A percentile compares a stretch with the other conserved stretches of the same genome.
phyloP scores from a whole-genome alignment of 2,113 vertebrate genomes.

The Chiloscyllium plagiosum region DNA sequence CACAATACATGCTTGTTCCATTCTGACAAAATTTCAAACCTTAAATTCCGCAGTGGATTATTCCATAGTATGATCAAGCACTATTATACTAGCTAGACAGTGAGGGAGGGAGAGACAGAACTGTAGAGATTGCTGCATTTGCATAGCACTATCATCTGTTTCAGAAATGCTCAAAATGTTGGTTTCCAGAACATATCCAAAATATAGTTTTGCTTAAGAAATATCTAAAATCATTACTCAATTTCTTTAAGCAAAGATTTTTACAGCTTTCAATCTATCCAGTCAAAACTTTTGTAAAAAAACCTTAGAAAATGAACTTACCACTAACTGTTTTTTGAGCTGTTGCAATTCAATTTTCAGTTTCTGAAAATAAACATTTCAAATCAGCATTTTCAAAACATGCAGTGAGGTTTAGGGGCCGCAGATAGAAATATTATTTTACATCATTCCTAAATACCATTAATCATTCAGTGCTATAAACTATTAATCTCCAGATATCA shows the following conservation, averaged over 20 bases:
- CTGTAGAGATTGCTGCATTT: not conserved
- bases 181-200: not conserved
- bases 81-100: not conserved
- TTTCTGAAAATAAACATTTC: slow-evolving; percentile 65
- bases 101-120: not conserved
- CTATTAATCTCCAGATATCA: not conserved
- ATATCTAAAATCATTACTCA: not conserved
- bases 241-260: not conserved
- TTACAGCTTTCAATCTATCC: not conserved
- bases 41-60: not conserved
- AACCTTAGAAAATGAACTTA: slow-evolving; percentile 56
- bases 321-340: slow-evolving; percentile 74
- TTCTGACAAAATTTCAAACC: not conserved
- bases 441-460: not conserved
- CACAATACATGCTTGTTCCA: not conserved
- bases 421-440: not conserved
- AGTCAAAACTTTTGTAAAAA: not conserved
- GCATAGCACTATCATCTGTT: not conserved
- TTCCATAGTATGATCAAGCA: not conserved
- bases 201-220: not conserved
- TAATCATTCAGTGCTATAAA: not conserved
- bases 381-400: slow-evolving; percentile 8
- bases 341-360: slow-evolving; percentile 78
- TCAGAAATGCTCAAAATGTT: not conserved
- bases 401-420: not conserved